Evolutionary conservation across 2,797 vertebrate genomes (phyloP), one percentile per base, ranked within the genome.

Genomic region (Schizopygopsis malacanthus): DNA sequence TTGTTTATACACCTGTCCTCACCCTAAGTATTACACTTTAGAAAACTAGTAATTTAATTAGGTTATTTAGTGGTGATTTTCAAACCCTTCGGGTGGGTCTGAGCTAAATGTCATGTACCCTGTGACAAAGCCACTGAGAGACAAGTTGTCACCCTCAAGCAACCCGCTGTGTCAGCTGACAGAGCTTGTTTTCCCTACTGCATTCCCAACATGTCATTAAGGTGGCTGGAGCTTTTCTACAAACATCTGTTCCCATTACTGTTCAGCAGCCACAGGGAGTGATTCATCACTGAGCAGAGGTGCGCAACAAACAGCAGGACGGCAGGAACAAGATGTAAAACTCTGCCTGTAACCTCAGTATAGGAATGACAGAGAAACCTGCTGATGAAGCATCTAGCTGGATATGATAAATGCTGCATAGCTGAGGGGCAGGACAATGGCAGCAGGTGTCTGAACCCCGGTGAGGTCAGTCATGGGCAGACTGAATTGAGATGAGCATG

Each of bases 181-280:
- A 85, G 85, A 81, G 81, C 69, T 84, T 70, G 85, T 90, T 89
- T 91, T 89, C 63, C 75, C 72, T 65, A 54, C 81, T 81, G 81
- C 85, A 70, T 85, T 89, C 86, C 73, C 84, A 90, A 87, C 88
- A 86, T 90, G 87, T 79, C 88, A 91, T 91, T 88, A 83, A 87
- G 75, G 84, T 85, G 86, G 67, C 67, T 87, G 56, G n/a, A 81
- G 83, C 78, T 67, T 52, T 39, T 73, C 83, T 81, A 82, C 65
- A 77, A 86, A 84, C 89, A 87, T 77, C 85, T 80, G 82, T 89
- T 87, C 85, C 33, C 83, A 88, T 86, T 85, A 83, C 82, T 25
- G 80, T 76, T 85, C 82, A 76, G 71, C 86, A 78, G 76, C 79
- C 76, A 86, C 70, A 80, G 69, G 81, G 56, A 75, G 70, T 43